Conservation (phyloP, 2,113 vertebrate species). For the Mormyrus lacerda region DNA sequence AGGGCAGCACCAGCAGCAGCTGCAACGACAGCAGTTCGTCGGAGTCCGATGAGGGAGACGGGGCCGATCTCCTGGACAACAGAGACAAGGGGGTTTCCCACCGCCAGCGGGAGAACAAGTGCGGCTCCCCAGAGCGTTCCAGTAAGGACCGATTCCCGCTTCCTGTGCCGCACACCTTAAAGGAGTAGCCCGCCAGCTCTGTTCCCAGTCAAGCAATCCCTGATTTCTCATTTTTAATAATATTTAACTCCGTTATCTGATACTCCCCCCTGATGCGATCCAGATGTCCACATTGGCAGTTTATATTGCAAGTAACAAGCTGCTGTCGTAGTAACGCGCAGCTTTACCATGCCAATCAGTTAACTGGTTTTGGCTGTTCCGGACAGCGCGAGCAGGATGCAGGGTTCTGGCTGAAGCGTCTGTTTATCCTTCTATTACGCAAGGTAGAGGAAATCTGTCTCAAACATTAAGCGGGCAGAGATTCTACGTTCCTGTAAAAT, state of each 20-base stretch:
- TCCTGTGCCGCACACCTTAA: constrained; percentile 9
- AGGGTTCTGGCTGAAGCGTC: constrained; percentile 30
- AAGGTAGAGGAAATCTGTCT: not conserved
- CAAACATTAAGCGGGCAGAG: not conserved
- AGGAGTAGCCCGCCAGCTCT: not conserved
- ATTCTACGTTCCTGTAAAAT: not conserved
- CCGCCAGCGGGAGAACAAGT: constrained; percentile 66
- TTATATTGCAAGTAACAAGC: constrained; percentile 33
- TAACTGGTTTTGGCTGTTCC: constrained; percentile 23
- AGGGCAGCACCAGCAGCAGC: constrained; percentile 66
- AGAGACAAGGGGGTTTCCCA: constrained; percentile 76
- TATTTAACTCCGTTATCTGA: constrained; percentile 16
- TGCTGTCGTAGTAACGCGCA: constrained; percentile 20
- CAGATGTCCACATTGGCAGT: constrained; percentile 26
- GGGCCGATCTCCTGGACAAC: constrained; percentile 58
- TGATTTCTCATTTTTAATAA: constrained; percentile 11
- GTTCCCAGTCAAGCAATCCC: not conserved
- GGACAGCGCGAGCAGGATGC: constrained; percentile 22
- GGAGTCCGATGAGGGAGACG: constrained; percentile 67
- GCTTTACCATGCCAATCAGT: constrained; percentile 16
- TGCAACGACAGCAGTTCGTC: constrained; percentile 65
- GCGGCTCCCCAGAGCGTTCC: constrained; percentile 74
- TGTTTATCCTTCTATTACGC: constrained; percentile 36
- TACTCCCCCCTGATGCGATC: constrained; percentile 24
- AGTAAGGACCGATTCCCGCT: constrained; percentile 53